Evolutionary conservation across 2,113 vertebrate species (phyloP), one percentile per base, ranked within the genome.

Genomic region (Pundamilia nyererei): DNA sequence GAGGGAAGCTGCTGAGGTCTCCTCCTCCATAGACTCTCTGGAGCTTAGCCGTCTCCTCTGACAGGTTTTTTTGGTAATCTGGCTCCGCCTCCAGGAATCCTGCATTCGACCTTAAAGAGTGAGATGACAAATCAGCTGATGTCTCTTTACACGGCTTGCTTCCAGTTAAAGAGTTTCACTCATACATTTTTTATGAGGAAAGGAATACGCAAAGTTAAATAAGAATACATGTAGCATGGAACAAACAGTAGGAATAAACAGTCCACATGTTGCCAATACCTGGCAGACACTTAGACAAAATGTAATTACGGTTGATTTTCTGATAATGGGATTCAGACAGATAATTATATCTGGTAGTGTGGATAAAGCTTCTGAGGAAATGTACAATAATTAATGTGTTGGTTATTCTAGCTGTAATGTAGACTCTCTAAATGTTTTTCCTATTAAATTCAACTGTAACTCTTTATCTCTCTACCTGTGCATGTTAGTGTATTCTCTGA

Each of bases 261-360:
- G 7, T 0, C 56, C 26, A 58, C 7, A 2, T 8, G 1, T 68
- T 12, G 38, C 38, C 35, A 12, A 9, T 0, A 70, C 62, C 35
- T 42, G 38, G 8, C 38, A 26, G n/a, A 9, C 35, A 24, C 38
- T 40, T 21, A 40, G 62, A 40, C 2, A 40, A 68, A 62, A 68
- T 6, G 35, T 14, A 68, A 40, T 24, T 24, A 4, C 0, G 0
- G 35, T 1, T 68, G 0, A 0, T 38, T 68, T 68, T 68, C 62
- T 70, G 2, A 42, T 15, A 45, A 45, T 45, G 38, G 21, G 65
- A 72, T 72, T 70, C 40, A 24, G 40, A 24, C 38, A 72, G 38
- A 45, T 72, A 26, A 26, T 26, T 45, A 1, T 45, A 45, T 45
- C 21, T 72, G 21, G 0, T 26, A 72, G 21, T 26, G 21, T 45